These are phyloP conservation scores for Lagorchestes hirsutus DNA, from an alignment of 2,797 vertebrate genomes.

Conservation along the genomic window DNA sequence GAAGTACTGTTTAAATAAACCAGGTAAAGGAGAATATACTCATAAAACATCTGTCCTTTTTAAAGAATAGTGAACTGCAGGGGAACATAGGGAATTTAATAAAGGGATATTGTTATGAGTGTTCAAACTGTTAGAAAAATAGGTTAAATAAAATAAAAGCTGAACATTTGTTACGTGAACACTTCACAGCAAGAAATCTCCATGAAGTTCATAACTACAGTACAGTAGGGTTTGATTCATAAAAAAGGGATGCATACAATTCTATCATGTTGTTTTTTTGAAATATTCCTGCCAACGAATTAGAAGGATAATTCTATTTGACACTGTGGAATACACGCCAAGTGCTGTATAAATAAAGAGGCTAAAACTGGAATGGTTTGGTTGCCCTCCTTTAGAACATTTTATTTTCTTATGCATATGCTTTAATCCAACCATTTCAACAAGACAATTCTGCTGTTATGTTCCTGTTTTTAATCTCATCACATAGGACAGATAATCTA, in stretches of 20 bases:
- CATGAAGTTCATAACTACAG: conserved; percentile 11
- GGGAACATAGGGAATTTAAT: conserved; percentile 57
- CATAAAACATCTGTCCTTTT: conserved; percentile 54
- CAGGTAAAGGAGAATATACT: conserved; percentile 42
- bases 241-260: conserved; percentile 59
- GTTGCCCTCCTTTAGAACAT: neutral
- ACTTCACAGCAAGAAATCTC: conserved; percentile 63
- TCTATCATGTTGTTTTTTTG: conserved; percentile 34
- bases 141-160: conserved; percentile 58
- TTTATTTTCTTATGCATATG: neutral
- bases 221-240: conserved; percentile 40
- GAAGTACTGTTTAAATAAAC: conserved; percentile 51
- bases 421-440: neutral
- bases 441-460: conserved; percentile 14
- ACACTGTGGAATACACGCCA: neutral
- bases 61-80: conserved; percentile 22
- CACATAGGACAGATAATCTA: neutral
- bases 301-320: conserved; percentile 47
- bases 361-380: neutral
- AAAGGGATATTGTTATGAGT: conserved; percentile 49
- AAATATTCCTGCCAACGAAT: conserved; percentile 41
- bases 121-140: conserved; percentile 69
- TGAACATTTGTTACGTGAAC: conserved; percentile 63
- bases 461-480: conserved; percentile 13
- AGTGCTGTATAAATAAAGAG: conserved; percentile 5